Conservation (phyloP, 2,797 vertebrate species). For the Clamator glandarius region DNA sequence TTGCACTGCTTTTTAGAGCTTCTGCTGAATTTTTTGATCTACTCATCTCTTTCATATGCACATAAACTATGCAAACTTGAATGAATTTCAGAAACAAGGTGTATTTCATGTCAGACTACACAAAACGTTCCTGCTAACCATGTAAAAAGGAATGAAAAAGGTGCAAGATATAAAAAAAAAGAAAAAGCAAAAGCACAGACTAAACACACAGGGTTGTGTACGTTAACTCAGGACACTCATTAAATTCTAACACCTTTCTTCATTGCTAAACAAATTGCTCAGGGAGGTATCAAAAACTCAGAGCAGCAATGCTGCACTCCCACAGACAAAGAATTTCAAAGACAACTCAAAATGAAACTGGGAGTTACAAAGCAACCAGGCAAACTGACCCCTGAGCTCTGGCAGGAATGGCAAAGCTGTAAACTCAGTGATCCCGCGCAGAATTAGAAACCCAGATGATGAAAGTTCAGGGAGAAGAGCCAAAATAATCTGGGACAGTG, state of each 20-base stretch:
- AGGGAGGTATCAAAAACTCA: slow-evolving; percentile 31
- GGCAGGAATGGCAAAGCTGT: slow-evolving; percentile 13
- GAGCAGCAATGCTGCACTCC: background rate
- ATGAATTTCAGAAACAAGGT: background rate
- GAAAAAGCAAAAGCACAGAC: background rate
- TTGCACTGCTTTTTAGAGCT: background rate
- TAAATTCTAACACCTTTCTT: slow-evolving; percentile 53
- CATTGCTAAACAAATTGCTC: slow-evolving; percentile 53
- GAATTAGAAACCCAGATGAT: slow-evolving; percentile 59
- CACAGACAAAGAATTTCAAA: slow-evolving; percentile 14
- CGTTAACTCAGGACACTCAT: slow-evolving; percentile 20
- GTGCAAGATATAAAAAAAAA: background rate
- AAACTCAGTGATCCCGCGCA: slow-evolving; percentile 32
- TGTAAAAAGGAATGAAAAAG: background rate
- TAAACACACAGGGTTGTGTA: background rate
- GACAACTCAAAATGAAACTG: background rate
- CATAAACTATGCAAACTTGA: background rate
- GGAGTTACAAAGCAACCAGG: slow-evolving; percentile 45
- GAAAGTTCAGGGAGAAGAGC: slow-evolving; percentile 25
- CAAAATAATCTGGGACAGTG: slow-evolving; percentile 31
- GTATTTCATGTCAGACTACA: slow-evolving; percentile 4
- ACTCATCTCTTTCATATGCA: background rate
- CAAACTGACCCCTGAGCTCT: background rate
- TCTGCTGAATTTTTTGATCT: background rate
- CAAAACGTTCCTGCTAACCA: background rate